Base-by-base conservation (phyloP, 2,797 vertebrate species). In the Falco novaeseelandiae region DNA sequence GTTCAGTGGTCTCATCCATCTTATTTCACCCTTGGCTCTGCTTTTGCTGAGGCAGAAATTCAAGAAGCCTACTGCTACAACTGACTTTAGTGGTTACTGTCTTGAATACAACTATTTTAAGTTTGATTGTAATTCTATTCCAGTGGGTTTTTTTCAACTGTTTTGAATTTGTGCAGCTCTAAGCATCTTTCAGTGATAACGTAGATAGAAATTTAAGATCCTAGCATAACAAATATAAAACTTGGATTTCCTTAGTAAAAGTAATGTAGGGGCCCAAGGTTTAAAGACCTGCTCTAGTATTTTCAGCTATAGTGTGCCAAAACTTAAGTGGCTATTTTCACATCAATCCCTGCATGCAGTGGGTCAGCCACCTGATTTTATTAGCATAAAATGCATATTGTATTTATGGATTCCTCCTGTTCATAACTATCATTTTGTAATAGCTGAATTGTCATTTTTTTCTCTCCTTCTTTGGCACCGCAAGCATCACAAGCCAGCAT, bases 61-160 rank as follows among this genome's bases (percentile, higher is more conserved):
- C 77, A 85, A 48, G 40, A 77, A 87, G 57, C 8, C 6, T 76
- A 51, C 12, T 49, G 59, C 44, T 78, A 63, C 72, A 49, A n/a
- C 12, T 44, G 36, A 71, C 38, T 74, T 93, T 7, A 67, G 32
- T 82, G 42, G 49, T 72, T 73, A 77, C 42, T 79, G 74, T 86
- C 59, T 82, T 85, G 57, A 71, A 83, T 92, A 91, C 29, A 42
- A 49, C 67, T 91, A 54, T 91, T 94, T 96, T 83, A 96, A 97
- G 16, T 52, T 83, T 93, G 52, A 74, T 87, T 80, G 49, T 77
- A 87, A 85, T 73, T 77, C 21, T 59, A 14, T 44, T 82, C 27
- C n/a, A 29, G 71, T 72, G 34, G 30, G 2, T 42, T 69, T 92
- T 87, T 96, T 91, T 67, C 36, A 63, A 36, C 29, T 40, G 16